Evolutionary conservation across 2,888 invertebrate genomes (phyloP), one percentile per base, ranked within the genome.

Genomic region (Pseudococcus longispinus): DNA sequence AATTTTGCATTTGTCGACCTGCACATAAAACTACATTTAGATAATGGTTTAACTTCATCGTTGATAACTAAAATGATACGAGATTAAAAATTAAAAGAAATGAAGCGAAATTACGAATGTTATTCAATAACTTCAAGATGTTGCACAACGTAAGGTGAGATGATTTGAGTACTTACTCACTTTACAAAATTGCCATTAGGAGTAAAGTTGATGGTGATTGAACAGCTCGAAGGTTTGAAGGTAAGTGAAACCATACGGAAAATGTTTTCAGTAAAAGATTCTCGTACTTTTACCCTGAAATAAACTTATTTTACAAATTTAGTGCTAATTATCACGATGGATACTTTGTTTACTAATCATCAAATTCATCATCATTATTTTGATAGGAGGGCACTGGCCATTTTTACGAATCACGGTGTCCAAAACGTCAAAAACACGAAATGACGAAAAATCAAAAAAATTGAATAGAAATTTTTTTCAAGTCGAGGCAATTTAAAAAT

Each of bases 1-100:
- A 90, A 90, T 93, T 80, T 80, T n/a, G 77, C 77, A 80, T 80
- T 80, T 42, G 77, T 4, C 11, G 18, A 80, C 42, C 77, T 80
- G 42, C 11, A 20, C 42, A 80, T 2, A 70, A 70, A 29, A 70
- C 70, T 70, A 29, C 4, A 29, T 29, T 70, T 3, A 23, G 29
- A 32, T 15, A 1, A 18, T 18, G 2, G 70, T 29, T 13, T 15
- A 18, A 70, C 2, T 29, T 32, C 11, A 8, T 60, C 11, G 23
- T 23, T 23, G 23, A 23, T 60, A 11, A 6, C 8, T 55, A 4
- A 55, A 15, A n/a, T 55, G 4, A 55, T 55, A 1, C 18, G 6
- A n/a, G 6, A 4, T 2, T 2, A 0, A 55, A 18, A 55, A 18
- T 3, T 60, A 60, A n/a, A 11, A 15, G 2, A 13, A 3, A n/a